Conservation (phyloP, 2,888 invertebrate species). For the Monopis laevigella region DNA sequence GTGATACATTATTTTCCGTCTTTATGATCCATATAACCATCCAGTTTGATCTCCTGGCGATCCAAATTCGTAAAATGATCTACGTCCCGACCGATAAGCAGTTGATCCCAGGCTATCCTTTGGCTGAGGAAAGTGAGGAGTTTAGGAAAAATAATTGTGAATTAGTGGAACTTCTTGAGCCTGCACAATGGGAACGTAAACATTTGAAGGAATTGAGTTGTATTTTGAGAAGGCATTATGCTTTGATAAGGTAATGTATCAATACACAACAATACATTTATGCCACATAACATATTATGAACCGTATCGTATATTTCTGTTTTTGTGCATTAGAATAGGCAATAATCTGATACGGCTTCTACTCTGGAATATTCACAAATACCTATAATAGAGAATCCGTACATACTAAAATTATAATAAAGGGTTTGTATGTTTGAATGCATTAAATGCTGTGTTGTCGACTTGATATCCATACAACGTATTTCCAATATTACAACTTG, state of each 20-base stretch:
- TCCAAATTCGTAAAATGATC: conserved; percentile 32
- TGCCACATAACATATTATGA: too few relatives aligned
- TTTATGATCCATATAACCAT: conserved; percentile 43
- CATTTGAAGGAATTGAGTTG: conserved; percentile 28
- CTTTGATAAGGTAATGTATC: conserved; percentile 37
- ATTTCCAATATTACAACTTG: too few relatives aligned
- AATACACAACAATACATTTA: too few relatives aligned
- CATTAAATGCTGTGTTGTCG: too few relatives aligned
- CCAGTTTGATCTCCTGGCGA: conserved; percentile 40
- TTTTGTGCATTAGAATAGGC: too few relatives aligned
- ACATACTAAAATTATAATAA: too few relatives aligned
- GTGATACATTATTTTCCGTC: conserved; percentile 42
- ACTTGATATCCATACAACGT: too few relatives aligned
- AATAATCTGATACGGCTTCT: too few relatives aligned
- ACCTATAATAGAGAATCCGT: too few relatives aligned
- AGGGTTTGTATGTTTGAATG: too few relatives aligned
- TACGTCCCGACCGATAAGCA: conserved; percentile 36
- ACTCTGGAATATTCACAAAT: too few relatives aligned
- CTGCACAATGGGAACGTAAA: conserved; percentile 23
- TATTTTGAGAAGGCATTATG: conserved; percentile 34
- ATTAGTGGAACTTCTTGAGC: conserved; percentile 16
- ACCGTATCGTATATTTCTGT: too few relatives aligned
- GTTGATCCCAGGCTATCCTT: conserved; percentile 30
- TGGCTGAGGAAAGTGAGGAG: conserved; percentile 31
- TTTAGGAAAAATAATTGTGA: conserved; percentile 21